A percentile compares a stretch with the other conserved stretches of the same genome.
These are phyloP conservation scores for Thaleichthys pacificus DNA, from an alignment of 2,797 vertebrate genomes.

Conservation along the genomic window DNA sequence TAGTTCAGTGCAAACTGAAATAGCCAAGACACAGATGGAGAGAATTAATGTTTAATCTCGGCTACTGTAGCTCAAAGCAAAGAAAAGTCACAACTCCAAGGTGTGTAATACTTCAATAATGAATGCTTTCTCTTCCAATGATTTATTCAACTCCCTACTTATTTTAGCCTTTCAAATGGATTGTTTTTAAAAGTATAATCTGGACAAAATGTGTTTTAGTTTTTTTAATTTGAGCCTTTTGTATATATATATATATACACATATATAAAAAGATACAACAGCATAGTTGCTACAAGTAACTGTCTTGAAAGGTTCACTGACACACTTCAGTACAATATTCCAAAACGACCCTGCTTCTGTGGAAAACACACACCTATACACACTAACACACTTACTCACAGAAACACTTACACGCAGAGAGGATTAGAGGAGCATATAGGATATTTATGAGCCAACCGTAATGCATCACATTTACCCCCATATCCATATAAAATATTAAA, in stretches of 20 bases:
- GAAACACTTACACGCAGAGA: conserved; percentile 13
- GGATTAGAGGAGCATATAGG: conserved; percentile 44
- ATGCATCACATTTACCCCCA: conserved; percentile 57
- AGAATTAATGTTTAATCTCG: conserved; percentile 68
- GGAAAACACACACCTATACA: conserved; percentile 13
- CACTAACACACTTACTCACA: conserved; percentile 5
- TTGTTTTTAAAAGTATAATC: background rate
- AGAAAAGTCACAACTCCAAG: conserved; percentile 46
- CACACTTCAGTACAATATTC: too few relatives aligned
- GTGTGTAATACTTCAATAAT: conserved; percentile 52
- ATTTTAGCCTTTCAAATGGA: conserved; percentile 1
- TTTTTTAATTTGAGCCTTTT: too few relatives aligned
- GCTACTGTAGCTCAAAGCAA: conserved; percentile 57
- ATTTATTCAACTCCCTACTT: conserved; percentile 11
- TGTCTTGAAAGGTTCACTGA: too few relatives aligned
- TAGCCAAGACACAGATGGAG: conserved; percentile 61
- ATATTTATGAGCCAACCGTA: conserved; percentile 60
- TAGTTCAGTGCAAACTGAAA: conserved; percentile 38
- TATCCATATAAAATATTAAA: conserved; percentile 65
- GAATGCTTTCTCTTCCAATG: conserved; percentile 32
- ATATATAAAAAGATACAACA: too few relatives aligned
- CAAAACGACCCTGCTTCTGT: too few relatives aligned
- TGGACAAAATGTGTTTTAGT: too few relatives aligned
- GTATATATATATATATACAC: too few relatives aligned
- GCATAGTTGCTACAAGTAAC: too few relatives aligned